phyloP scores from a whole-genome alignment of 2,888 invertebrate species.

The Agrochola lychnidis region DNA sequence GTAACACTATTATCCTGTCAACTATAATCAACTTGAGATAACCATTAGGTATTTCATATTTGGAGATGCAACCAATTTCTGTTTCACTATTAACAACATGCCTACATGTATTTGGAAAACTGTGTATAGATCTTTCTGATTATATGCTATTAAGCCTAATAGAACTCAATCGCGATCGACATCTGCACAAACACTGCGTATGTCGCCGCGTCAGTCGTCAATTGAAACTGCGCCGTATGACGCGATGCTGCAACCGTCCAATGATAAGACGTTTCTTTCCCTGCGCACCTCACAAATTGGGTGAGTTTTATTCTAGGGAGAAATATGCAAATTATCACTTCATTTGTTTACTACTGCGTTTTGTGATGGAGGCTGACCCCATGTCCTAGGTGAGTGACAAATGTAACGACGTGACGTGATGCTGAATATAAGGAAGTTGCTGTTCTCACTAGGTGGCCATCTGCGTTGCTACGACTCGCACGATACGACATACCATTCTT shows the following conservation, averaged over 20 bases:
- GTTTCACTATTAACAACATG: slow-evolving; percentile 55
- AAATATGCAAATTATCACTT: slow-evolving; percentile 64
- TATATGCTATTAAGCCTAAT: slow-evolving; percentile 63
- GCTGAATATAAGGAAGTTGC: background rate
- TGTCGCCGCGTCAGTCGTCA: slow-evolving; percentile 57
- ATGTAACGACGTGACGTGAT: slow-evolving; percentile 29
- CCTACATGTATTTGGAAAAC: slow-evolving; percentile 58
- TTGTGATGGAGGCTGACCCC: slow-evolving; percentile 17
- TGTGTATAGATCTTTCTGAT: slow-evolving; percentile 61
- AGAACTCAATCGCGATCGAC: slow-evolving; percentile 62
- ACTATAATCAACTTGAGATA: slow-evolving; percentile 26
- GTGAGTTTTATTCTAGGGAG: slow-evolving; percentile 58
- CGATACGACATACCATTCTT: background rate
- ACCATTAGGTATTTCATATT: slow-evolving; percentile 45
- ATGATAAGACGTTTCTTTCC: slow-evolving; percentile 61
- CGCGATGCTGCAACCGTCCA: slow-evolving; percentile 56
- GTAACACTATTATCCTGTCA: slow-evolving; percentile 15
- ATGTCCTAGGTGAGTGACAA: slow-evolving; percentile 33
- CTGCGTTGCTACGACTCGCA: background rate
- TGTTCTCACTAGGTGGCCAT: background rate
- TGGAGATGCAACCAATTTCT: slow-evolving; percentile 48
- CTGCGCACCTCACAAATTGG: slow-evolving; percentile 63
- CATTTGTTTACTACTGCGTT: slow-evolving; percentile 66
- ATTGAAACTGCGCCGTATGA: slow-evolving; percentile 60
- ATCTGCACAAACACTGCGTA: slow-evolving; percentile 62